These are phyloP conservation scores for Patella pellucida DNA, from an alignment of 2,888 invertebrate species.

Conservation along the genomic window DNA sequence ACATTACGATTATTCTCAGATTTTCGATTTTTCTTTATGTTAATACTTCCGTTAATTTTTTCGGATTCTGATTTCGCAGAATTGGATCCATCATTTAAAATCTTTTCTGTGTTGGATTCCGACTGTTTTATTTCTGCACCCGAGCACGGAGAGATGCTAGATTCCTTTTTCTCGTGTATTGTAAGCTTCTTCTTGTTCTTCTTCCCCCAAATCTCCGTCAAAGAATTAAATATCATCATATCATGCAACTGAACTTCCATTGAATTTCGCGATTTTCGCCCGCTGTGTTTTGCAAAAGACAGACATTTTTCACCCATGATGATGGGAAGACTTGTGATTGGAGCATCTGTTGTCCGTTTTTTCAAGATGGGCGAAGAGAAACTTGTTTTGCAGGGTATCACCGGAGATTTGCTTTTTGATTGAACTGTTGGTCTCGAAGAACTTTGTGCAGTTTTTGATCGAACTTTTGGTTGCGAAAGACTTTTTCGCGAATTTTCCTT, in stretches of 20 bases:
- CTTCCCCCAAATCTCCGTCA: background rate
- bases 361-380: background rate
- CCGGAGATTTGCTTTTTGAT: background rate
- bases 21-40: too few relatives aligned
- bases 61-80: too few relatives aligned
- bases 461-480: background rate
- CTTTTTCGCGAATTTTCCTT: too few relatives aligned
- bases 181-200: background rate
- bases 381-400: background rate
- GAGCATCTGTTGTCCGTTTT: background rate
- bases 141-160: too few relatives aligned
- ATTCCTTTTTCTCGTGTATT: too few relatives aligned
- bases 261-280: background rate
- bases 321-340: background rate
- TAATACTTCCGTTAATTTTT: too few relatives aligned
- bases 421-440: background rate
- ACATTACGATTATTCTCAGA: too few relatives aligned
- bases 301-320: background rate
- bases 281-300: background rate
- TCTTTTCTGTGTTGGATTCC: too few relatives aligned
- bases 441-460: background rate
- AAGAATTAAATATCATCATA: background rate
- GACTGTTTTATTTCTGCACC: too few relatives aligned
- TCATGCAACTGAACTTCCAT: constrained; percentile 7
- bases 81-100: too few relatives aligned